Evolutionary conservation across 2,888 invertebrate genomes (phyloP), one percentile per base, ranked within the genome.

Genomic region (Scaptomyza polygonia): DNA sequence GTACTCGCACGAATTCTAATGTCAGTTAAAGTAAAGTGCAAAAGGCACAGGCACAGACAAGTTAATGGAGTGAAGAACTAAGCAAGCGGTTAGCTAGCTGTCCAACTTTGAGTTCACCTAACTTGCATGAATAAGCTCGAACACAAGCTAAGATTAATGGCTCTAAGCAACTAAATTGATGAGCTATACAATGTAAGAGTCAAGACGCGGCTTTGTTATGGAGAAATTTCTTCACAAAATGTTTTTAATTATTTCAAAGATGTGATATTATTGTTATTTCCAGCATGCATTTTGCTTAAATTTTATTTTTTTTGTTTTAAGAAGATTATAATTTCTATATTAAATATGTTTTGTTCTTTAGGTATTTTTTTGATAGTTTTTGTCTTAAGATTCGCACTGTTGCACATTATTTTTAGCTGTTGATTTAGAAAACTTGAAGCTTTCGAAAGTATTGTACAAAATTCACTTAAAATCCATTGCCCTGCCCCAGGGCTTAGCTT

Each of bases 21-120:
- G 85, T 76, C 85, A 77, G 87, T 66, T 61, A 59, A 57, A 66
- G 62, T 56, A 64, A 65, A 84, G 87, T 81, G 79, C 87, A 86
- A 84, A 82, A 81, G 87, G 66, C 87, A 81, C 52, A 81, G 67
- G 55, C 80, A 36, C n/a, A 72, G 72, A 75, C 81, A 81, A 77
- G 74, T 81, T 81, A 81, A 81, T 81, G 86, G 86, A 86, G 63
- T 84, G 84, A 67, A 74, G 62, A 63, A 53, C 51, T 34, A 32
- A 54, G 55, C 49, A 14, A 66, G 57, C 62, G 61, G 73, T 49
- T 61, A 57, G 54, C 65, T 62, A 36, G 36, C 36, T 36, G 58
- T 73, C 43, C 27, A 39, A 43, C 48, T 42, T 30, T 39, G 30
- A 52, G 70, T 69, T 73, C 70, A 77, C 58, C 72, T 43, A 76